Percentiles rank a stretch among this genome's conserved stretches.
These are phyloP conservation scores for Macroteleia sp. DNA, from an alignment of 2,888 invertebrate genomes.

Conservation along the genomic window DNA sequence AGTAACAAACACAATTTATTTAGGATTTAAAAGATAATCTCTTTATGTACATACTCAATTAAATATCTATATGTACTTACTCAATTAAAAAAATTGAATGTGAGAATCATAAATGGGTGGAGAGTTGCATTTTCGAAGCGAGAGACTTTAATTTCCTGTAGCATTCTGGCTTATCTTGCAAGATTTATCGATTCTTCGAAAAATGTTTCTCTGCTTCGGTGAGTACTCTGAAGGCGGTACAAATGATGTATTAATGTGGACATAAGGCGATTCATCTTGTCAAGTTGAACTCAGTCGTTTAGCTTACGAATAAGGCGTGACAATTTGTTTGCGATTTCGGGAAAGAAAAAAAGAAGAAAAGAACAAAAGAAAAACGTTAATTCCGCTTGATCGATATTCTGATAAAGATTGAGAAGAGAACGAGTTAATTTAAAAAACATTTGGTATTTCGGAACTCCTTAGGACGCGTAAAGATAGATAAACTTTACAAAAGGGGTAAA, in stretches of 20 bases:
- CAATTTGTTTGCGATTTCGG: background rate
- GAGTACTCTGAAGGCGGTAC: background rate
- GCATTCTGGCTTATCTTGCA: slow-evolving; percentile 71
- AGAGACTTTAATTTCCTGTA: slow-evolving; percentile 75
- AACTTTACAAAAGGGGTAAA: background rate
- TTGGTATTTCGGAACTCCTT: too few species aligned
- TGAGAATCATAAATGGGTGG: slow-evolving; percentile 4
- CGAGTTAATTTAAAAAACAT: slow-evolving; percentile 9
- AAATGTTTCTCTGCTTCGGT: slow-evolving; percentile 53
- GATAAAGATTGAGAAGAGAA: background rate
- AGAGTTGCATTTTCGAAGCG: background rate
- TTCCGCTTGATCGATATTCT: background rate
- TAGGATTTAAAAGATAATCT: too few species aligned
- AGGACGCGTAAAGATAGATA: too few species aligned
- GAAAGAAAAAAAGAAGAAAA: too few species aligned
- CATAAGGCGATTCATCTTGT: slow-evolving; percentile 4
- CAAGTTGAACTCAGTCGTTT: background rate
- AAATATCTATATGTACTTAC: too few species aligned
- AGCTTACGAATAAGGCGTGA: background rate
- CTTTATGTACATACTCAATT: too few species aligned
- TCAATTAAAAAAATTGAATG: background rate
- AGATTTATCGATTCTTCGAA: slow-evolving; percentile 71
- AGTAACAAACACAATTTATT: too few species aligned
- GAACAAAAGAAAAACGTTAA: background rate
- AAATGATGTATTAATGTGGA: slow-evolving; percentile 2